Evolutionary conservation across 64 coral and sea anemone genomes (phyloP).

Genomic region (Pocillopora verrucosa): DNA sequence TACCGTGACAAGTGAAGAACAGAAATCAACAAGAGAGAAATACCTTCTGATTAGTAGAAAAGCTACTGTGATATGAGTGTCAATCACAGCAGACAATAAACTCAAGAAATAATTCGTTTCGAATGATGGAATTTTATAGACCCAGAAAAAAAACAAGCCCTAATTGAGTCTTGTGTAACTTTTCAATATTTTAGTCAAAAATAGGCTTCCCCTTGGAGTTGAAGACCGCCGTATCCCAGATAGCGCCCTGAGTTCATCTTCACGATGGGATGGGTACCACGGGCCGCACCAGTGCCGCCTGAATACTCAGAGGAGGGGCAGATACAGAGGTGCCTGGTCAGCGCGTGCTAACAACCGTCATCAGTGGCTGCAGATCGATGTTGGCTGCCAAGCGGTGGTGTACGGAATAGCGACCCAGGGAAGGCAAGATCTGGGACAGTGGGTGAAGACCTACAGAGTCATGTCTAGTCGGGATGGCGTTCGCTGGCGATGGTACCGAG

Average conservation of each 20-base stretch:
- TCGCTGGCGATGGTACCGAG: constrained; percentile 56
- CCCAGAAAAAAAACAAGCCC: not conserved
- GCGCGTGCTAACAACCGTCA: constrained; percentile 53
- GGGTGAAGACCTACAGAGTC: constrained; percentile 84
- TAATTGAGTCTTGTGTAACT: not conserved
- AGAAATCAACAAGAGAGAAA: too few species aligned
- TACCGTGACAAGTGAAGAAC: too few species aligned
- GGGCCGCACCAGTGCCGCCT: constrained; percentile 56
- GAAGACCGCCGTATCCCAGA: constrained; percentile 72
- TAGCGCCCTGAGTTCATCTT: constrained; percentile 62
- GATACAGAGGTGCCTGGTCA: constrained; percentile 58
- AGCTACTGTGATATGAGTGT: too few species aligned
- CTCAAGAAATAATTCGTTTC: too few species aligned
- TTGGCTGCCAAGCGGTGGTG: constrained; percentile 30
- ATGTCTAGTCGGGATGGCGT: constrained; percentile 68
- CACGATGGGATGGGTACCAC: constrained; percentile 64
- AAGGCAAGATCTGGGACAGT: constrained; percentile 63
- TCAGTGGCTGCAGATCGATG: constrained; percentile 83
- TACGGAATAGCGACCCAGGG: constrained; percentile 71
- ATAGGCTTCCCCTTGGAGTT: constrained; percentile 60
- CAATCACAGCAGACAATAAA: too few species aligned
- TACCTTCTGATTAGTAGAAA: too few species aligned
- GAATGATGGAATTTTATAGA: too few species aligned
- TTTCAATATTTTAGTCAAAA: constrained; percentile 17
- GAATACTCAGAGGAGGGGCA: constrained; percentile 46